Evolutionary conservation across 2,888 invertebrate genomes (phyloP).

Genomic region (Lasius fuliginosus): DNA sequence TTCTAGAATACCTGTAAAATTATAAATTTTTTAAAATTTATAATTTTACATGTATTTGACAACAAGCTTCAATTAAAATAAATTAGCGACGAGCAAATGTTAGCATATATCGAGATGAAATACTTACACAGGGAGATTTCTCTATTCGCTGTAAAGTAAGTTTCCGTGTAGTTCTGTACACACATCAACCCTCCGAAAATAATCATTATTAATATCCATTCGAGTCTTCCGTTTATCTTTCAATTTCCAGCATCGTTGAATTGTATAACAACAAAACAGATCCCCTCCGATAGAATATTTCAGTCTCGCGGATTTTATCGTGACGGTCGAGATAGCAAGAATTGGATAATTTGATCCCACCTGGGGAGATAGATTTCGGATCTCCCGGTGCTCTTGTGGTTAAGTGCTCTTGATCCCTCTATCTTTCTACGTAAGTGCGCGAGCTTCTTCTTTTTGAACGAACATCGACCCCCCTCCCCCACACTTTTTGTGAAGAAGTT

Average conservation of each 20-base stretch:
- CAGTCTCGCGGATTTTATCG: constrained; percentile 30
- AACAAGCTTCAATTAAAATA: background rate
- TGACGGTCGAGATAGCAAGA: constrained; percentile 24
- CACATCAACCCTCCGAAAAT: background rate
- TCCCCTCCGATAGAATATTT: background rate
- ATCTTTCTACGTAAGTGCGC: background rate
- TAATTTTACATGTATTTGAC: no score
- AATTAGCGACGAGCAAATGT: background rate
- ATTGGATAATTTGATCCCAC: constrained; percentile 56
- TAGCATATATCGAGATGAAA: background rate
- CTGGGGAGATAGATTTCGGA: constrained; percentile 8
- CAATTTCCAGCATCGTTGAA: background rate
- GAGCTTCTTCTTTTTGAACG: constrained; percentile 19
- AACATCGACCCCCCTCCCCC: background rate
- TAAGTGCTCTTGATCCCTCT: background rate
- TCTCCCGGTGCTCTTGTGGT: constrained; percentile 1
- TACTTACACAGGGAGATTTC: background rate
- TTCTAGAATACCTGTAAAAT: no score
- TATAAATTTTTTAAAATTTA: no score
- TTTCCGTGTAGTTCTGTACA: background rate
- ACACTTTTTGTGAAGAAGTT: constrained; percentile 10
- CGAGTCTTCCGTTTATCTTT: background rate
- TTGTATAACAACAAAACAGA: constrained; percentile 14
- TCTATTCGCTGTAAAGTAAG: background rate
- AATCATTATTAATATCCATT: background rate